Percentiles rank a stretch among this genome's conserved stretches.
Conservation (phyloP, 2,797 vertebrate genomes). For the Pristis pectinata region DNA sequence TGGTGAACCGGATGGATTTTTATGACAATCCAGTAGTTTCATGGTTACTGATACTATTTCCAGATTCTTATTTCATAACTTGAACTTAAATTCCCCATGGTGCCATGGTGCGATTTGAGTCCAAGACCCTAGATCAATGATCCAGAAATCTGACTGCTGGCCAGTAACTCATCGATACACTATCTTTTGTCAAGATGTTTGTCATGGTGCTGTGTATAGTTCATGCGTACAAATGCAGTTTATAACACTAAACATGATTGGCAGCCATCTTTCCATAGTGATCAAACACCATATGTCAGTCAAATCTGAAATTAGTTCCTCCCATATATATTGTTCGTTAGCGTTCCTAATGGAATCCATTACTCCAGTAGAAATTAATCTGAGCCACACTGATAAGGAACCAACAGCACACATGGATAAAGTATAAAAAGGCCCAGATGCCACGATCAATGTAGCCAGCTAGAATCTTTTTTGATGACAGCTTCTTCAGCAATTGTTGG, state of each 20-base stretch:
- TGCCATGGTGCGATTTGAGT: too few species aligned
- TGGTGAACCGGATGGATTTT: too few species aligned
- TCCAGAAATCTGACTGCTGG: too few species aligned
- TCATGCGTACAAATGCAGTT: neutral
- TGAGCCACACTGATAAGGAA: neutral
- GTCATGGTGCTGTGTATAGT: neutral
- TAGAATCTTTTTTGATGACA: neutral
- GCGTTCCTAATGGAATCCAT: neutral
- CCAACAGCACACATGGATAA: too few species aligned
- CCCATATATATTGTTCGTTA: neutral
- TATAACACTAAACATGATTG: neutral
- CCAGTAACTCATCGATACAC: too few species aligned
- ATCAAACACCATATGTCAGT: neutral
- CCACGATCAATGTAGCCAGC: neutral
- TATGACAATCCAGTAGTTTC: too few species aligned
- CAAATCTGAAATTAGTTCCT: constrained; percentile 10
- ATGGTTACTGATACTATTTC: too few species aligned
- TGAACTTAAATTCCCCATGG: too few species aligned
- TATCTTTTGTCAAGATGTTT: neutral
- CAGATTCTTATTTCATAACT: too few species aligned
- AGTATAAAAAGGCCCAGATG: neutral
- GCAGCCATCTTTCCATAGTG: neutral
- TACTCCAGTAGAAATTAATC: neutral
- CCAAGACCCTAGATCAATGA: too few species aligned
- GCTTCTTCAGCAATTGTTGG: constrained; percentile 2